Conservation (phyloP, 2,113 vertebrate species). For the Perccottus glenii region DNA sequence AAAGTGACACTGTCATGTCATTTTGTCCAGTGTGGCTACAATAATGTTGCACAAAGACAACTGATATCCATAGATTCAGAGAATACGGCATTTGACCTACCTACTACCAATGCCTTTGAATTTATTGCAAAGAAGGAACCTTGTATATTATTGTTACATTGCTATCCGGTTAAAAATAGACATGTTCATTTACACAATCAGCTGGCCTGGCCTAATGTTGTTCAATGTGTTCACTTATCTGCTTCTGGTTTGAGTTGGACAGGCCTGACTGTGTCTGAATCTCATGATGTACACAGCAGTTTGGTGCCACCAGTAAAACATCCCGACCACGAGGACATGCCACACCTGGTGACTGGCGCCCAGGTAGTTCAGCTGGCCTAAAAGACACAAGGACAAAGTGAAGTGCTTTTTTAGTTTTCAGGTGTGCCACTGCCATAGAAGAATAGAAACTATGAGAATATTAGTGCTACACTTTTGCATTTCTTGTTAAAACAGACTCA, state of each 20-base stretch:
- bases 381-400: neutral
- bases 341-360: slow-evolving; percentile 97
- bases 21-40: neutral
- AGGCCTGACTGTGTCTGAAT: slow-evolving; percentile 91
- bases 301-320: slow-evolving; percentile 99
- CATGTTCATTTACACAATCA: neutral
- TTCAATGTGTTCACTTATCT: slow-evolving; percentile 36
- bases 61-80: neutral
- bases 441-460: no score
- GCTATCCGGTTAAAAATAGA: neutral
- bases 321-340: slow-evolving; percentile 96
- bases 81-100: neutral
- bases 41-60: neutral
- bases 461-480: no score
- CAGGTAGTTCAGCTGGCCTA: slow-evolving; percentile 97
- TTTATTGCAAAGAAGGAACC: neutral
- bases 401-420: no score
- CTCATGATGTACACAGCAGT: slow-evolving; percentile 92
- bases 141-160: neutral
- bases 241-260: slow-evolving; percentile 66
- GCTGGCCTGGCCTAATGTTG: neutral
- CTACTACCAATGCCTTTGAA: neutral
- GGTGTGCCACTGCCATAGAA: no score
- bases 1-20: neutral
- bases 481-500: slow-evolving; percentile 57